Base-by-base conservation (phyloP, 2,888 invertebrate genomes). In the Bunonema sp. region DNA sequence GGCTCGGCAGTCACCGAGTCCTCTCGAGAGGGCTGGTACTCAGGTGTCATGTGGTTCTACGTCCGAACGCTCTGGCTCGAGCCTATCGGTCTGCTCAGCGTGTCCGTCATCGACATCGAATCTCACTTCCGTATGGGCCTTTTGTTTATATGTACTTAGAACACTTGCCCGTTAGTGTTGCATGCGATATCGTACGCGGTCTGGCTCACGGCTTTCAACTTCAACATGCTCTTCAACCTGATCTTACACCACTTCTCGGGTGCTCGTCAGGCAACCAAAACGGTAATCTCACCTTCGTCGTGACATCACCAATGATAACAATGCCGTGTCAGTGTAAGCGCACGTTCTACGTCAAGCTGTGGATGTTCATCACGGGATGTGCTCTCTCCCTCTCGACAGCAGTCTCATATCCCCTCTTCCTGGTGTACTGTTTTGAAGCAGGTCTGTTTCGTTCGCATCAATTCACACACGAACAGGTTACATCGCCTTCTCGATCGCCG, bases 201-300 rank as follows among this genome's bases (percentile, higher is more conserved):
- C 7, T 64, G 64, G 64, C 47, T 64, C 7, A 52, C 55, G 15
- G 42, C 48, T 15, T 63, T 66, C 48, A 57, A 60, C 44, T 59
- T 64, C 44, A 64, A 64, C 36, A 59, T 64, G 52, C 45, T 65
- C 8, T 58, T 66, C 45, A 63, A 62, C 40, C 44, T 54, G 2
- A 40, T 63, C 8, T 44, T 63, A 1, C 61, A 61, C 30, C 54
- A 62, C 34, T 57, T 49, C 35, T 54, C 56, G 22, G 59, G 61
- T 2, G 40, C 53, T 21, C 31, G 52, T 7, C 43, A 57, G 19
- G 33, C 46, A 23, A 50, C 48, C 30, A 32, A 44, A 28, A 46
- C 34, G 37, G 60, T 59, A 37, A 34, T 44, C 23, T 32, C 10
- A 22, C 16, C 15, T 32, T 10, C 8, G 8, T 8, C 16, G 8